These are phyloP conservation scores for Zootermopsis nevadensis DNA, from an alignment of 2,888 invertebrate species.

Conservation along the genomic window DNA sequence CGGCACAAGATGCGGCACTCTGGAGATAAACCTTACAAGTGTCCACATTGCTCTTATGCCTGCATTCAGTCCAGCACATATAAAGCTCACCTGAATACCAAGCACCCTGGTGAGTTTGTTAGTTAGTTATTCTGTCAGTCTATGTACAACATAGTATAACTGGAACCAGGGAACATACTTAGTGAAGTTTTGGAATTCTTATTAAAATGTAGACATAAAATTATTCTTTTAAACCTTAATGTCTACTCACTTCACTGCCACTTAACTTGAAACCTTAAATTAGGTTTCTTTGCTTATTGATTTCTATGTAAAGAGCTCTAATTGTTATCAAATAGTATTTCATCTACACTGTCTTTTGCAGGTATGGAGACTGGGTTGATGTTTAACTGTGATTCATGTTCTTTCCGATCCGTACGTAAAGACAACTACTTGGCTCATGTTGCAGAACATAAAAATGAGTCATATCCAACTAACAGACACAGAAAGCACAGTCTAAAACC, in stretches of 20 bases:
- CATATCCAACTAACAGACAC: conserved; percentile 17
- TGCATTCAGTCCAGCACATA: conserved; percentile 84
- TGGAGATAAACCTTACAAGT: conserved; percentile 80
- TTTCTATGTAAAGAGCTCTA: background rate
- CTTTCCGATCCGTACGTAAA: conserved; percentile 74
- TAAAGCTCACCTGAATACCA: conserved; percentile 80
- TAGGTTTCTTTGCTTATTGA: background rate
- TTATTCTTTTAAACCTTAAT: too few relatives aligned
- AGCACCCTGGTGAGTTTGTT: conserved; percentile 72
- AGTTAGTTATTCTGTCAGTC: conserved; percentile 6
- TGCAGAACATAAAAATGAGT: conserved; percentile 56
- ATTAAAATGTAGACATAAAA: too few relatives aligned
- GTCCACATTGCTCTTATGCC: conserved; percentile 81
- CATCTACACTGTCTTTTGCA: too few relatives aligned
- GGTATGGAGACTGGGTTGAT: conserved; percentile 68
- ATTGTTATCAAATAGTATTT: too few relatives aligned
- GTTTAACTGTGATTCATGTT: conserved; percentile 71
- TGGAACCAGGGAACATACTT: too few relatives aligned
- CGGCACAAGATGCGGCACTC: conserved; percentile 83
- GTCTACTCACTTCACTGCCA: too few relatives aligned
- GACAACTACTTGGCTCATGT: conserved; percentile 71
- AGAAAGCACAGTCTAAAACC: conserved; percentile 17
- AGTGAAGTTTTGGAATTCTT: too few relatives aligned
- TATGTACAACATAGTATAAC: too few relatives aligned
- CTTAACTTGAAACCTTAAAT: background rate